Conservation (phyloP, 2,888 invertebrate species). For the Stictocephala bisonia region DNA sequence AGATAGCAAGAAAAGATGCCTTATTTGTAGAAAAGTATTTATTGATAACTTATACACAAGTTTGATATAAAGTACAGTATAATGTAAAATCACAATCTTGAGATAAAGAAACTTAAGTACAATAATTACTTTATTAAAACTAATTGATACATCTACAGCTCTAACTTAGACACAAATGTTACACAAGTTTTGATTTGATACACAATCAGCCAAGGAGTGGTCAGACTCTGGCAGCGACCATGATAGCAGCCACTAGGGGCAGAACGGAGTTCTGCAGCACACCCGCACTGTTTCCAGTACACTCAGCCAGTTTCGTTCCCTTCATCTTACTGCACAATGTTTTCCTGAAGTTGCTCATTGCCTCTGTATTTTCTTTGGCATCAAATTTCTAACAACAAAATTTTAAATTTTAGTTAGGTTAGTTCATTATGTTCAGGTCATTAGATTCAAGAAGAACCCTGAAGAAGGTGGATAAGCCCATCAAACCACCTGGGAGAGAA, state of each 20-base stretch:
- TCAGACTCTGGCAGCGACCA: neutral
- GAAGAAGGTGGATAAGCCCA: too few relatives aligned
- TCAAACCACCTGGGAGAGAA: too few relatives aligned
- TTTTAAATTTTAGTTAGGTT: neutral
- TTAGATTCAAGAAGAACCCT: too few relatives aligned
- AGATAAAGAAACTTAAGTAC: constrained; percentile 25
- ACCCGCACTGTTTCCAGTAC: constrained; percentile 28
- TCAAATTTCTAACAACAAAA: constrained; percentile 19
- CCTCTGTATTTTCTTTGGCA: constrained; percentile 2
- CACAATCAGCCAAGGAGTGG: too few relatives aligned
- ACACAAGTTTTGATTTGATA: constrained; percentile 35
- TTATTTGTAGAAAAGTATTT: constrained; percentile 24
- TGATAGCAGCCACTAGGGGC: neutral
- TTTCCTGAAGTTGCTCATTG: constrained; percentile 44
- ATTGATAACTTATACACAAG: constrained; percentile 34
- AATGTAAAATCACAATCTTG: constrained; percentile 10
- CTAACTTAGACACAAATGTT: constrained; percentile 15
- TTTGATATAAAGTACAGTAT: constrained; percentile 12
- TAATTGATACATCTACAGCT: constrained; percentile 5
- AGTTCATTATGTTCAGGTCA: too few relatives aligned
- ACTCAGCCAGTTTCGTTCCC: constrained; percentile 44
- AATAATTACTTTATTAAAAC: constrained; percentile 8
- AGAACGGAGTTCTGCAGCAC: constrained; percentile 8
- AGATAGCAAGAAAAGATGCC: too few relatives aligned
- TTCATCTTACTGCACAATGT: constrained; percentile 47